These are phyloP conservation scores for Malurus elegans DNA, from an alignment of 2,113 vertebrate species.

Conservation along the genomic window DNA sequence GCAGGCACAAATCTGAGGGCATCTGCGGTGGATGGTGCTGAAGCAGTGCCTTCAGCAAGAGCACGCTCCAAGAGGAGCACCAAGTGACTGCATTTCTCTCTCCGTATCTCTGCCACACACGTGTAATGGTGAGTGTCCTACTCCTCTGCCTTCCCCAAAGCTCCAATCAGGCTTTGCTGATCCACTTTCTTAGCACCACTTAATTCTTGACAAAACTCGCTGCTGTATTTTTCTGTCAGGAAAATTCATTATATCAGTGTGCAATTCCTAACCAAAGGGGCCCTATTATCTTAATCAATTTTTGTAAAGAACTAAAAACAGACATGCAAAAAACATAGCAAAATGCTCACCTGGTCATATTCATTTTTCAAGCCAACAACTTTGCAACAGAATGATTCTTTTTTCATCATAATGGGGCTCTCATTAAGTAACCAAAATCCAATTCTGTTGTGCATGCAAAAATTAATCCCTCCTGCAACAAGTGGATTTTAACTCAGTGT, in stretches of 20 bases:
- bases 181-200: not conserved
- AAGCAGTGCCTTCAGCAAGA: not conserved
- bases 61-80: not conserved
- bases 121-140: not conserved
- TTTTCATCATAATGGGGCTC: not conserved
- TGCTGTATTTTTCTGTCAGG: not conserved
- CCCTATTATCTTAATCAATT: not conserved
- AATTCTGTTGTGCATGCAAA: not conserved
- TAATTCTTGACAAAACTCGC: not conserved
- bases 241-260: not conserved
- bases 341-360: not conserved
- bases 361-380: not conserved
- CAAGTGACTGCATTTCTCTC: not conserved
- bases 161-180: not conserved
- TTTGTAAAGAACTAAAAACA: not conserved
- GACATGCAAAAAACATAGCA: not conserved
- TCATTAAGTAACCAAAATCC: not conserved
- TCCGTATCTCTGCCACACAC: not conserved
- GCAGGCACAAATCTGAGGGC: not conserved
- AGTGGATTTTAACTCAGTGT: not conserved
- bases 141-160: not conserved
- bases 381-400: not conserved
- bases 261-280: not conserved
- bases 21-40: not conserved
- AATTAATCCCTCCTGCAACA: conserved; percentile 15